Conservation (phyloP, 2,113 vertebrate genomes). For the Ptyas mucosa region DNA sequence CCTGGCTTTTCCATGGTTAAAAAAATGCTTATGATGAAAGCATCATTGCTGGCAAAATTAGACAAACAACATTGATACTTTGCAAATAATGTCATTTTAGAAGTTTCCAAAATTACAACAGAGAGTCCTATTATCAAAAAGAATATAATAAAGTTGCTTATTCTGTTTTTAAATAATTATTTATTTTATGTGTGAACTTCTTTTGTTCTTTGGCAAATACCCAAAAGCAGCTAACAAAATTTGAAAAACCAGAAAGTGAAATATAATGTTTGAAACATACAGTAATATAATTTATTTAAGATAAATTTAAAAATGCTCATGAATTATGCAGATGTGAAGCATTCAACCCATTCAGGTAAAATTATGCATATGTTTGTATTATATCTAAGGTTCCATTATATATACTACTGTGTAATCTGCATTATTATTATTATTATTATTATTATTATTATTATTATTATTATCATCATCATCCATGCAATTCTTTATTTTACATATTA, state of each 20-base stretch:
- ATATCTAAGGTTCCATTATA: not conserved
- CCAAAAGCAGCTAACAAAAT: not conserved
- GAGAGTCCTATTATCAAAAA: not conserved
- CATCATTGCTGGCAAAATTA: slow-evolving; percentile 25
- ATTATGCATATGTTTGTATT: fast-evolving
- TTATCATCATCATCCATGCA: too few relatives aligned
- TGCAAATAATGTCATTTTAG: slow-evolving; percentile 22
- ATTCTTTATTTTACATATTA: slow-evolving; percentile 43
- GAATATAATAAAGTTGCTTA: not conserved
- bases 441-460: too few relatives aligned
- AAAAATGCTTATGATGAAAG: slow-evolving; percentile 27
- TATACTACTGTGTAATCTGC: fast-evolving
- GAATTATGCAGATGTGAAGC: not conserved
- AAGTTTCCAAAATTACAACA: slow-evolving; percentile 2
- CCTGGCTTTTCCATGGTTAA: not conserved
- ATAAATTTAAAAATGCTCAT: not conserved
- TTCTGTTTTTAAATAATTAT: not conserved
- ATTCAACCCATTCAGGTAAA: not conserved
- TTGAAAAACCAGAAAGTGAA: not conserved
- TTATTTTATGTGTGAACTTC: not conserved
- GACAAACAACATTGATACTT: not conserved
- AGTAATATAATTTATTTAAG: not conserved
- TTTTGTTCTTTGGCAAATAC: not conserved
- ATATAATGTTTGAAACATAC: not conserved
- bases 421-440: too few relatives aligned